These are phyloP conservation scores for Agrotis puta DNA, from an alignment of 2,888 invertebrate species.

Conservation along the genomic window DNA sequence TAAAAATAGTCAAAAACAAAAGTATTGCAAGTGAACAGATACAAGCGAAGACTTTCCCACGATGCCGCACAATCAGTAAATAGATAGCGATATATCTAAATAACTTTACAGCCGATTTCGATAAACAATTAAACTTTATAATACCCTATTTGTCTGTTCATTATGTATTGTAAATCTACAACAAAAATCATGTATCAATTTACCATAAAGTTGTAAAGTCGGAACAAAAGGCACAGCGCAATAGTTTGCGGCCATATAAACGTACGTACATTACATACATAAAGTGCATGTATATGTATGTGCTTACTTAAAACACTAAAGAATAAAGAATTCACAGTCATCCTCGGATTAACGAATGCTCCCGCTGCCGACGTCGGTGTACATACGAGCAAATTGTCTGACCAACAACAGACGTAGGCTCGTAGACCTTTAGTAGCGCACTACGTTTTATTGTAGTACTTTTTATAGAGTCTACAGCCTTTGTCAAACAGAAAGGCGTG, in stretches of 20 bases:
- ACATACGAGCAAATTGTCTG: constrained; percentile 61
- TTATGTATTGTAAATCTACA: constrained; percentile 55
- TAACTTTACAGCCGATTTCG: constrained; percentile 58
- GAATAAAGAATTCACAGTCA: constrained; percentile 73
- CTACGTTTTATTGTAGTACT: constrained; percentile 47
- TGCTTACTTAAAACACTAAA: constrained; percentile 67
- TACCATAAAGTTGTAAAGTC: constrained; percentile 55
- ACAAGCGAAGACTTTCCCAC: constrained; percentile 74
- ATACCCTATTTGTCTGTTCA: constrained; percentile 47
- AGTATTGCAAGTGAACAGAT: constrained; percentile 68
- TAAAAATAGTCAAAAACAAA: constrained; percentile 67
- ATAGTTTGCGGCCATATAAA: constrained; percentile 47
- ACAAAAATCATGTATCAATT: constrained; percentile 49
- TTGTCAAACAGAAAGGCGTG: no score
- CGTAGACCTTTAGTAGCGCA: constrained; percentile 25
- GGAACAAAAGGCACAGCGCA: constrained; percentile 55
- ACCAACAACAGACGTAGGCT: not conserved
- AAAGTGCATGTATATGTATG: constrained; percentile 25
- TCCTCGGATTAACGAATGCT: constrained; percentile 77
- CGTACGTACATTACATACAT: constrained; percentile 15
- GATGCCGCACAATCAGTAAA: constrained; percentile 59
- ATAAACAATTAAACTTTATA: constrained; percentile 53
- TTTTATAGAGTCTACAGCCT: constrained; percentile 30
- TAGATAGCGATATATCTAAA: constrained; percentile 63
- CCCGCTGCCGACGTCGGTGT: constrained; percentile 67